Evolutionary conservation across 2,888 invertebrate genomes (phyloP), one percentile per base, ranked within the genome.

Genomic region (Caenorhabditis sp.): DNA sequence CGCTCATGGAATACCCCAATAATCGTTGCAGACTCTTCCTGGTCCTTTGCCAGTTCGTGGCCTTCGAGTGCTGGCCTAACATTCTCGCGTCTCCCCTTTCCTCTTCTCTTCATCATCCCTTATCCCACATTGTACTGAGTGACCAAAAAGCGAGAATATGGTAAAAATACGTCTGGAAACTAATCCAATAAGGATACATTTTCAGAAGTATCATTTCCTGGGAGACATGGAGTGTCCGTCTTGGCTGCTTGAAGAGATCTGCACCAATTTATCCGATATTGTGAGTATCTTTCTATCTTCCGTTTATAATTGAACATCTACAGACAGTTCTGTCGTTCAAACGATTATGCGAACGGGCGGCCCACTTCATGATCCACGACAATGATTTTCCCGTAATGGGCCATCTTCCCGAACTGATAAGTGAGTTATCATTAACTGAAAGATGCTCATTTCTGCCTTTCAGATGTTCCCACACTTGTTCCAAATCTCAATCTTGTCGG

Each of bases 191-290:
- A 3, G 7, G 5, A 17, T 45, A 13, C 22, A 17, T 15, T 53
- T 50, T 3, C 50, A 68, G 68, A 58, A 59, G 8, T 68, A 59
- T 13, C 68, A 52, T 22, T 59, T 68, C 11, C 59, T 68, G 26
- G 68, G 68, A 6, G 43, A 68, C 20, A 56, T 56, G 48, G 58
- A 58, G 17, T 68, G 68, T 13, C 68, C 68, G 4, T 59, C 58
- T 20, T 68, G 68, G 68, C 59, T 68, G 11, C 68, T 68, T 7
- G 68, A 68, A 35, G 58, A 68, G 24, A 50, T 68, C 15, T 68
- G 68, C 45, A 37, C 58, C 5, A 58, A 58, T 20, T 68, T 59
- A 9, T 58, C 68, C 0, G 59, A 45, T 20, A 22, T 68, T 11
- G 68, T 59, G 6, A 39, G 55, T 46, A 9, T 9, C 13, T 13